Percentiles rank a stretch among this genome's conserved stretches.
Evolutionary conservation across 2,797 vertebrate species (phyloP).

Genomic region (Tympanoctomys barrerae): DNA sequence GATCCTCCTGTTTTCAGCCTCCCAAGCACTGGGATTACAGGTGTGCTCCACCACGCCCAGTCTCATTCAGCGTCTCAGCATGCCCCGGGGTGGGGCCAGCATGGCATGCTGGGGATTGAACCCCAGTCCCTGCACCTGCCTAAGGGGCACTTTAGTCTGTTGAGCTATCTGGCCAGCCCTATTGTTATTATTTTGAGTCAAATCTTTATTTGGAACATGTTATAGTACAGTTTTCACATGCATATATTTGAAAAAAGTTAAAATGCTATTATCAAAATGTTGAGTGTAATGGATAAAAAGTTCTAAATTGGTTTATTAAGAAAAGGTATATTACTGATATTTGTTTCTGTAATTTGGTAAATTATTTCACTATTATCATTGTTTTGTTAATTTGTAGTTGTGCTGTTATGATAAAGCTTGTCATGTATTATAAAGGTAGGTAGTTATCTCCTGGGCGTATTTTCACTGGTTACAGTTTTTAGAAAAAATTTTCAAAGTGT

Average conservation of each 20-base stretch:
- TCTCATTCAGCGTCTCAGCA: no score
- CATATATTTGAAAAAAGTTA: background rate
- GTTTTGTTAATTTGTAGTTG: slow-evolving; percentile 72
- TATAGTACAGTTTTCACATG: background rate
- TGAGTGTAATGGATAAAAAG: slow-evolving; percentile 2
- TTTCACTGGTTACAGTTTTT: slow-evolving; percentile 48
- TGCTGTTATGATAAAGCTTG: slow-evolving; percentile 77
- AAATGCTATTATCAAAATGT: background rate
- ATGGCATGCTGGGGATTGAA: no score
- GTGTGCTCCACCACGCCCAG: no score
- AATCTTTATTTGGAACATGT: slow-evolving; percentile 43
- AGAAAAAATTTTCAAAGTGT: slow-evolving; percentile 14
- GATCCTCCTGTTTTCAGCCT: no score
- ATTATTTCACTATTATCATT: slow-evolving; percentile 60
- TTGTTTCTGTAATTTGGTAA: slow-evolving; percentile 67
- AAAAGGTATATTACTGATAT: slow-evolving; percentile 85
- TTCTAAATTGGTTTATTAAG: slow-evolving; percentile 67
- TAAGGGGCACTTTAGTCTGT: no score
- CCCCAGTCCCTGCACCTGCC: no score
- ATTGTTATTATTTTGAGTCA: slow-evolving; percentile 43
- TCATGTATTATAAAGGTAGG: background rate
- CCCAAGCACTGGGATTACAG: no score
- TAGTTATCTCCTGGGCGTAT: slow-evolving; percentile 13
- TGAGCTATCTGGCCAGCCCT: no score
- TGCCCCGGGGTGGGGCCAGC: no score